A percentile compares a stretch with the other conserved stretches of the same genome.
Conservation (phyloP, 2,888 invertebrate genomes). For the Aleiodes leptofemur region DNA sequence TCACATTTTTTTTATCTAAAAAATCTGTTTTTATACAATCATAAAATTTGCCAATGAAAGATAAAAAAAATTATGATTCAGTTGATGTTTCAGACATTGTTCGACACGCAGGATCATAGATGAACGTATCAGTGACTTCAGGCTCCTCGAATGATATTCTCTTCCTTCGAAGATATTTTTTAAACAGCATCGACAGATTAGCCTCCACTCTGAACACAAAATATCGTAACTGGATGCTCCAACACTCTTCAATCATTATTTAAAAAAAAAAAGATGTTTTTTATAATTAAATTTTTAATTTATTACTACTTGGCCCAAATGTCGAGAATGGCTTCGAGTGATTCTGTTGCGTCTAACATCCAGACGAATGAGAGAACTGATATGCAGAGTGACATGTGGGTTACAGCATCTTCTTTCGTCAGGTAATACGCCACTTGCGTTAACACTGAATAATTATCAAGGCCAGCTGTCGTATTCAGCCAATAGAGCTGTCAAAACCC, state of each 20-base stretch:
- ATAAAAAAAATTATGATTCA: neutral
- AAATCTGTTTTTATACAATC: neutral
- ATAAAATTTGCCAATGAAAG: neutral
- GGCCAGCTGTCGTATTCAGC: conserved; percentile 62
- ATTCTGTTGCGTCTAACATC: conserved; percentile 74
- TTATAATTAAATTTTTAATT: conserved; percentile 17
- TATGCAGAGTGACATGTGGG: conserved; percentile 66
- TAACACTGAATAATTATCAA: conserved; percentile 61
- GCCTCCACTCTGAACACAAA: conserved; percentile 32
- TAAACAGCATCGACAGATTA: conserved; percentile 1
- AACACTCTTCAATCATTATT: conserved; percentile 11
- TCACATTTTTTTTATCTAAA: neutral
- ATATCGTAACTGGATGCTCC: conserved; percentile 33
- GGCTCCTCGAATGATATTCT: conserved; percentile 63
- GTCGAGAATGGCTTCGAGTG: conserved; percentile 69
- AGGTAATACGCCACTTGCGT: conserved; percentile 64
- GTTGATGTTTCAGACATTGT: conserved; percentile 14
- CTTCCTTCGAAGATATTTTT: conserved; percentile 31
- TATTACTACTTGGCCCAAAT: conserved; percentile 67
- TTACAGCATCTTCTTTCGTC: conserved; percentile 62
- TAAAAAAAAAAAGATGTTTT: neutral
- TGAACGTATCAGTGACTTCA: conserved; percentile 59
- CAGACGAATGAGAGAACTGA: conserved; percentile 70
- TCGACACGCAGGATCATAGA: conserved; percentile 50
- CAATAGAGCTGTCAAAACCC: conserved; percentile 58